Conservation (phyloP, 2,113 vertebrate genomes). For the Ariopsis seemanni region DNA sequence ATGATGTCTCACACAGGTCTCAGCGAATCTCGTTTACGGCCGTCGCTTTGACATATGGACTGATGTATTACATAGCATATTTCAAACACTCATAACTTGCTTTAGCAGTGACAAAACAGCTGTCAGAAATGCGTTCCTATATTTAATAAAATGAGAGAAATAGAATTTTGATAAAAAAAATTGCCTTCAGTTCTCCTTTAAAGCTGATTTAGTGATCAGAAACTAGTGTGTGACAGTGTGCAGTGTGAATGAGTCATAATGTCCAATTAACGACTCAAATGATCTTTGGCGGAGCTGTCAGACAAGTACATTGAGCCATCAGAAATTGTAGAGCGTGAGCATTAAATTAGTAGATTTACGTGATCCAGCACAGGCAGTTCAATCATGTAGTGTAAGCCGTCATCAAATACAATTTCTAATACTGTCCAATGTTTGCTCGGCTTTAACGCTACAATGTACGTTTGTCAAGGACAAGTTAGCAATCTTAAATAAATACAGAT, state of each 20-base stretch:
- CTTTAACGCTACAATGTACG: background rate
- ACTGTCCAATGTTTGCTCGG: background rate
- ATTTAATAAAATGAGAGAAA: no score
- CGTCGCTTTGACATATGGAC: no score
- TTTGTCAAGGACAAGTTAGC: background rate
- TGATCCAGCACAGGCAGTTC: background rate
- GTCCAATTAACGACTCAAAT: constrained; percentile 5
- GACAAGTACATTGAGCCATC: background rate
- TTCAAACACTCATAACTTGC: no score
- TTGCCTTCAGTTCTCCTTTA: background rate
- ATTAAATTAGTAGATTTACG: background rate
- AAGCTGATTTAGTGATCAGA: background rate
- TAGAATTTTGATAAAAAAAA: no score
- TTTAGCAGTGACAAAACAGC: no score
- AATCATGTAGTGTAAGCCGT: background rate
- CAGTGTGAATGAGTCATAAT: background rate
- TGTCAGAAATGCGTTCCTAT: no score
- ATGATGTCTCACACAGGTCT: no score
- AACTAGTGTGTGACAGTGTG: background rate
- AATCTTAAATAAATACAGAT: background rate
- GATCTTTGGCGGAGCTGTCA: background rate
- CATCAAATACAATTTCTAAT: background rate
- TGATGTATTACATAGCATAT: no score
- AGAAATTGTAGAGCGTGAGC: background rate
- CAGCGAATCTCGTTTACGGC: no score